Evolutionary conservation across 2,888 invertebrate species (phyloP), one percentile per base, ranked within the genome.

Genomic region (Agrochola lychnidis): DNA sequence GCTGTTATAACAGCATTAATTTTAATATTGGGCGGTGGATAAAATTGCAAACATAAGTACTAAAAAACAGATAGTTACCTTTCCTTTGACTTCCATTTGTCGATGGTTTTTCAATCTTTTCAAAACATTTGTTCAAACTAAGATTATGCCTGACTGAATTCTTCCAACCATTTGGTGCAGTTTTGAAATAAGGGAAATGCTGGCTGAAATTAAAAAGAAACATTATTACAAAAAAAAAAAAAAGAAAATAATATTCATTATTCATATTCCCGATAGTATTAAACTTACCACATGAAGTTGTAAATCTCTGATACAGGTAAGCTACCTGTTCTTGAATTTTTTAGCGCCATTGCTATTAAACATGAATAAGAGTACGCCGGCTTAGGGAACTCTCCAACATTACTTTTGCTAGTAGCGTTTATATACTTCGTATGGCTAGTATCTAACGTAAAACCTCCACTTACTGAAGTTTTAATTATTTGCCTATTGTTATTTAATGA

Each of bases 341-440:
- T 99, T 83, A 99, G 96, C 7, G 99, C 99, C 98, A 99, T 98
- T 1, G 99, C 99, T 92, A 99, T 99, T 85, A 99, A 97, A 96
- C 99, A 99, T 78, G 99, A 99, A 94, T 99, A 99, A 22, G 99
- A 99, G 95, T 99, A 99, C 5, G 99, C 99, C 9, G 99, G 99
- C 94, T 99, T 99, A 0, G 99, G 99, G 91, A 98, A 99, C 67
- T 97, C 97, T 78, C 97, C 97, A 61, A 96, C 88, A 95, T 96
- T 89, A 94, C 95, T 91, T 96, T 97, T 94, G 88, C 89, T 92
- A 84, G 86, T 94, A 88, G 89, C 90, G 90, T 94, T 94, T 80
- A 96, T 89, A 91, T 94, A 96, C 90, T 96, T 97, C 12, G 95
- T 89, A 90, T 94, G 95, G 89, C 93, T 95, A 85, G 93, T 93